These are phyloP conservation scores for Aselliscus stoliczkanus DNA, from an alignment of 2,797 vertebrate genomes.

Conservation along the genomic window DNA sequence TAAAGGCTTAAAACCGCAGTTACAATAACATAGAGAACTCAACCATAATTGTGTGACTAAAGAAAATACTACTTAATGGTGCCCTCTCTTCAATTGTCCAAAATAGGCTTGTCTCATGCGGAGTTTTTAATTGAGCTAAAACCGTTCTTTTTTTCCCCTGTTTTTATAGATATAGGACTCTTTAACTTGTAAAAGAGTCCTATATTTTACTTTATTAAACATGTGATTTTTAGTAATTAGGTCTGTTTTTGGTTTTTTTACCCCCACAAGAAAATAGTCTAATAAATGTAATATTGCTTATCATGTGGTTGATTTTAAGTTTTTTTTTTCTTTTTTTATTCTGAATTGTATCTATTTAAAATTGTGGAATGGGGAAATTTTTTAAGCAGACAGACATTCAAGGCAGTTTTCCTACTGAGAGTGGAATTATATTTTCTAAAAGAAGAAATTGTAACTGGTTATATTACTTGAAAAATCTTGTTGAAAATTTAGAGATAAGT, in stretches of 20 bases:
- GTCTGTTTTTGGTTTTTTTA: neutral
- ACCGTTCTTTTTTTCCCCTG: neutral
- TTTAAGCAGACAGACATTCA: neutral
- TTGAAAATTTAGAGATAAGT: neutral
- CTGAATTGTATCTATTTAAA: neutral
- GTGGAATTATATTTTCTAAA: neutral
- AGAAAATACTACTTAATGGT: constrained; percentile 26
- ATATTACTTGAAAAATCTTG: neutral
- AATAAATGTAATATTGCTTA: neutral
- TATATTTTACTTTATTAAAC: constrained; percentile 16
- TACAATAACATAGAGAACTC: constrained; percentile 65
- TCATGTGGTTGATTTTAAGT: neutral
- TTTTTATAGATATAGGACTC: constrained; percentile 25
- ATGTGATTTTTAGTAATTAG: constrained; percentile 32
- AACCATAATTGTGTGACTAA: constrained; percentile 40
- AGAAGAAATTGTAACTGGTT: neutral
- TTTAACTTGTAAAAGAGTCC: constrained; percentile 44
- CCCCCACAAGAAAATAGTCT: neutral
- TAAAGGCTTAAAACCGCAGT: constrained; percentile 59
- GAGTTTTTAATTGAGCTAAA: constrained; percentile 60
- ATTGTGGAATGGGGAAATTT: neutral
- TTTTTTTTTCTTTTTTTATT: neutral
- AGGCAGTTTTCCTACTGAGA: neutral
- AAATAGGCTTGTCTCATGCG: constrained; percentile 47
- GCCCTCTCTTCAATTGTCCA: constrained; percentile 23